Evolutionary conservation across 1,140 invertebrate genomes (phyloP).

Genomic region (Neodiprion pinetum): DNA sequence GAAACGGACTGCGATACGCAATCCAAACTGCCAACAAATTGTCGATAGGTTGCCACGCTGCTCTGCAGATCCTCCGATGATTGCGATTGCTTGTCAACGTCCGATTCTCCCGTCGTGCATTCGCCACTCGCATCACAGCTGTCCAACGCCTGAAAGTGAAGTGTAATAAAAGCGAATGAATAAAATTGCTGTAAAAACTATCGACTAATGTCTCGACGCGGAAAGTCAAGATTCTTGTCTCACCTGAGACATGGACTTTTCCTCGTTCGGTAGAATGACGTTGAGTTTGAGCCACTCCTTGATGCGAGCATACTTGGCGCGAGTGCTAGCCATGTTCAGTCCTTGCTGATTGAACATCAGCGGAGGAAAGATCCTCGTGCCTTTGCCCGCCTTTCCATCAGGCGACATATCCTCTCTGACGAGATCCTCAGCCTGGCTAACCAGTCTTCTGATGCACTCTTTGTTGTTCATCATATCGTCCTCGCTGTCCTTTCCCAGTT

Average conservation of each 20-base stretch:
- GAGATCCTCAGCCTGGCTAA: constrained; percentile 75
- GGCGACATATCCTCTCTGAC: constrained; percentile 60
- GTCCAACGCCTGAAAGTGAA: constrained; percentile 55
- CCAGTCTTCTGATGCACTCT: constrained; percentile 67
- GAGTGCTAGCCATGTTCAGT: constrained; percentile 55
- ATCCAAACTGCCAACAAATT: constrained; percentile 47
- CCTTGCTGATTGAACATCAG: constrained; percentile 60
- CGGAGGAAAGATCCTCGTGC: constrained; percentile 61
- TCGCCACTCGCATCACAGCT: constrained; percentile 90
- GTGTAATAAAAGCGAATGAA: constrained; percentile 18
- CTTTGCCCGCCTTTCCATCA: constrained; percentile 57
- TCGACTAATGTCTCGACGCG: not conserved
- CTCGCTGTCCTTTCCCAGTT: constrained; percentile 17
- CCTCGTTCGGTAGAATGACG: constrained; percentile 41
- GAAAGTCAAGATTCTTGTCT: constrained; percentile 14
- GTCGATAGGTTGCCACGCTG: constrained; percentile 69
- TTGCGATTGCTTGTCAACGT: constrained; percentile 71
- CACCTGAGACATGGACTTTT: constrained; percentile 45
- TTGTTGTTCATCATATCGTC: constrained; percentile 21
- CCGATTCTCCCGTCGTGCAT: constrained; percentile 81
- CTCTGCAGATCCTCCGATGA: constrained; percentile 77
- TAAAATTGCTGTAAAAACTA: not conserved
- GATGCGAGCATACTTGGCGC: constrained; percentile 71
- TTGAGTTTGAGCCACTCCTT: constrained; percentile 72
- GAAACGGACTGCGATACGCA: constrained; percentile 67